Base-by-base conservation (phyloP, 2,888 invertebrate genomes). In the Pseudococcus jackbeardsleyi region DNA sequence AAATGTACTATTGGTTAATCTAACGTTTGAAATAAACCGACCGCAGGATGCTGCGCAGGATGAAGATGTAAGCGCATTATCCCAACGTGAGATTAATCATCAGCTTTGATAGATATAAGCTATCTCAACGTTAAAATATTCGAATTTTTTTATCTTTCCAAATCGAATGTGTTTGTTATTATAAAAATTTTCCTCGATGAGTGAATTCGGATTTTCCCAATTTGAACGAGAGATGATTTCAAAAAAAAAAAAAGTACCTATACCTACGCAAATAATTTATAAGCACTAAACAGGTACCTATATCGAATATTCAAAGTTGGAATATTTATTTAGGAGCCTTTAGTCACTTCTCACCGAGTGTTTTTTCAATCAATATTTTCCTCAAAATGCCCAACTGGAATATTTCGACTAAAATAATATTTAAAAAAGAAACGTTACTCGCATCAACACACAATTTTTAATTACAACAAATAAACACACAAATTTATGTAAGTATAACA, bases 391-490 rank as follows among this genome's bases (percentile, higher is more conserved):
- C 42, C 42, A 42, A 42, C 42, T 42, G 5, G 9, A 5, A 42
- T 72, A 0, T 72, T 22, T 2, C 8, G 33, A 12, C 7, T 11
- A 33, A 77, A 77, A 42, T n/a, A 17, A 33, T 33, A 33, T 33
- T 8, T 7, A 9, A 77, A 77, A 42, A 0, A 82, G 46, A 15
- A 82, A 7, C 12, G 17, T 17, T n/a, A 17, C 8, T 46, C 42
- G 46, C 46, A 82, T 82, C 79, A 82, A 82, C 79, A 82, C 79
- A 82, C 79, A 72, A 72, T 82, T 82, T 82, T 82, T 82, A 82
- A 82, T 82, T 82, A 82, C 46, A 82, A 82, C 79, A 82, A 82
- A 82, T 82, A 82, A 82, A 82, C 79, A 82, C 79, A 82, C 79
- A 82, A 82, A 82, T 82, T 82, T 82, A 82, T 82, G n/a, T 42